Conservation (phyloP, 2,888 invertebrate species). For the Drosophila parthenogenetica region DNA sequence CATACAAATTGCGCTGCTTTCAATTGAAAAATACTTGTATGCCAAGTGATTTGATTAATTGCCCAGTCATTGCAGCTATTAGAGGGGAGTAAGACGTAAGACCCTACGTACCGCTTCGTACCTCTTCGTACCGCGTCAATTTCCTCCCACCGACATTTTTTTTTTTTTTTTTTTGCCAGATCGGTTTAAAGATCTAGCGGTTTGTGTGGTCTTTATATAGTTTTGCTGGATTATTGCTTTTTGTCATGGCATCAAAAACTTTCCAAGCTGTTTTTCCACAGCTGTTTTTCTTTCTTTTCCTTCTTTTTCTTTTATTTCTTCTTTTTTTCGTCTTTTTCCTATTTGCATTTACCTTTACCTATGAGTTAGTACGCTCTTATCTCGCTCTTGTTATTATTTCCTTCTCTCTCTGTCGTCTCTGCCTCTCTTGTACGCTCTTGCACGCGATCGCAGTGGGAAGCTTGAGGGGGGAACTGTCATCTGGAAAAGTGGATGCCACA, state of each 20-base stretch:
- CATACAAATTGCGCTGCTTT: slow-evolving; percentile 48
- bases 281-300: slow-evolving; percentile 20
- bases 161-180: background rate
- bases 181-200: slow-evolving; percentile 24
- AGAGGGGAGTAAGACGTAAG: background rate
- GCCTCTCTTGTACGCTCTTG: background rate
- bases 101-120: background rate
- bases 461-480: slow-evolving; percentile 15
- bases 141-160: background rate
- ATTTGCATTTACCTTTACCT: slow-evolving; percentile 2
- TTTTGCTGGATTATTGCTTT: slow-evolving; percentile 31
- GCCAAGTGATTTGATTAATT: slow-evolving; percentile 66
- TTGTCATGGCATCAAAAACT: slow-evolving; percentile 40
- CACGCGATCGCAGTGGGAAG: too few relatives aligned
- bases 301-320: too few relatives aligned
- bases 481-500: slow-evolving; percentile 38
- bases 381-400: background rate
- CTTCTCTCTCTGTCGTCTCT: background rate
- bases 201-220: slow-evolving; percentile 30
- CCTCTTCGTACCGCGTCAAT: background rate
- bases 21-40: slow-evolving; percentile 51
- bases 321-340: too few relatives aligned
- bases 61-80: slow-evolving; percentile 40
- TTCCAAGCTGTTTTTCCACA: slow-evolving; percentile 36
- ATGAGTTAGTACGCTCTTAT: background rate